Conservation (phyloP, 2,888 invertebrate genomes). For the Digitonthophagus gazella region DNA sequence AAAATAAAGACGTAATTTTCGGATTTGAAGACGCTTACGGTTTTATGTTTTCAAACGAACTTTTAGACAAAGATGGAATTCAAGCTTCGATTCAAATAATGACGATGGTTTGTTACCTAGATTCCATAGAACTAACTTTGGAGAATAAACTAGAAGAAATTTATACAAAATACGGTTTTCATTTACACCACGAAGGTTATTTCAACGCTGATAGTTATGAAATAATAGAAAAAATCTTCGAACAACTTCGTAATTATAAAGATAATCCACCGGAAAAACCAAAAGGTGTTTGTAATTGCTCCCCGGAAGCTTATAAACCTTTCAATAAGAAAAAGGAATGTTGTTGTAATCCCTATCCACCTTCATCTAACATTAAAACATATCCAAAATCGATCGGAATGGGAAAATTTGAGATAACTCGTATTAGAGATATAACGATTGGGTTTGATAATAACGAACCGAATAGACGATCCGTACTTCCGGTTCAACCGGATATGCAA, state of each 20-base stretch:
- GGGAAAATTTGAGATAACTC: slow-evolving; percentile 62
- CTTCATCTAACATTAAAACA: neutral
- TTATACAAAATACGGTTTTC: slow-evolving; percentile 84
- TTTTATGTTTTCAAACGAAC: slow-evolving; percentile 87
- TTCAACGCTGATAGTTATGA: slow-evolving; percentile 78
- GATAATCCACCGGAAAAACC: slow-evolving; percentile 52
- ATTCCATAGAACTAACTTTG: slow-evolving; percentile 59
- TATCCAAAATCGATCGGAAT: slow-evolving; percentile 64
- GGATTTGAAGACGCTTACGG: slow-evolving; percentile 99
- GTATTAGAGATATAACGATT: slow-evolving; percentile 84
- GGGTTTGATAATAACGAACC: slow-evolving; percentile 76
- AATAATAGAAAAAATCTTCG: slow-evolving; percentile 73
- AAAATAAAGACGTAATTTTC: slow-evolving; percentile 79
- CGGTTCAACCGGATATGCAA: slow-evolving; percentile 67
- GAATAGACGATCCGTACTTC: slow-evolving; percentile 68
- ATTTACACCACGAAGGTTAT: slow-evolving; percentile 85
- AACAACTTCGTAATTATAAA: slow-evolving; percentile 73
- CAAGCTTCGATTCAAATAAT: slow-evolving; percentile 81
- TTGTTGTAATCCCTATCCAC: slow-evolving; percentile 1
- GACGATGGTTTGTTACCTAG: slow-evolving; percentile 72
- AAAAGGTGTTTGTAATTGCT: neutral
- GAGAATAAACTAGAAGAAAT: slow-evolving; percentile 68
- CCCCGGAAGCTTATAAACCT: neutral
- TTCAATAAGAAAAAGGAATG: neutral
- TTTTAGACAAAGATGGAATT: slow-evolving; percentile 96